Base-by-base conservation (phyloP, 2,888 invertebrate species). In the Lasioglossum pauxillum region DNA sequence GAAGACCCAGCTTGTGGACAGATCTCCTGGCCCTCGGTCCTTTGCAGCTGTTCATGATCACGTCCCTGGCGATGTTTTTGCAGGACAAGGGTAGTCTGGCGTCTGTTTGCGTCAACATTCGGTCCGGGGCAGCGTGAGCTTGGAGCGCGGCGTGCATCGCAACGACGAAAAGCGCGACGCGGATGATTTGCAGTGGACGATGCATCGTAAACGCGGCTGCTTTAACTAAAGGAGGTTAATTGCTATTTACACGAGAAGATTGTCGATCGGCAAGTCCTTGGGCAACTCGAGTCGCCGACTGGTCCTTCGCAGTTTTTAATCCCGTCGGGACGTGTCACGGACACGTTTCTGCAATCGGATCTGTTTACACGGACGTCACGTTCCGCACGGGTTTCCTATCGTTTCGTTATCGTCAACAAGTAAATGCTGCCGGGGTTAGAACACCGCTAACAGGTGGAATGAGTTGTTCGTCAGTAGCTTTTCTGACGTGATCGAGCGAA, bases 281-380 rank as follows among this genome's bases (percentile, higher is more conserved):
- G n/a, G 46, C 35, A n/a, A 90, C 86, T 89, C 64, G 67, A 82
- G 49, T 44, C 71, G 14, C 23, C 23, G 64, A 10, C 12, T 38
- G 69, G n/a, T 64, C 72, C 80, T 75, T 84, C 84, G 75, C 31
- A 74, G 74, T 90, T 91, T 92, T 88, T 90, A 91, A 92, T 92
- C 90, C 60, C 82, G n/a, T 3, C 10, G 5, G 85, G 78, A 92
- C 92, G 91, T 92, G 92, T 81, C 75, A 8, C 72, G 72, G 73
- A 41, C 49, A 69, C 60, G 35, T 69, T 84, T 60, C 38, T 69
- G 83, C 82, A 92, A 90, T 90, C 91, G 67, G 7, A 19, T 69
- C 86, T 83, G 76, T 87, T 88, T 90, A 84, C 80, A 75, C 31
- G 85, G 19, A n/a, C 49, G 46, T 46, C 44, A 75, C 38, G 41